Conservation (phyloP, 2,888 invertebrate species). For the Epirrhoe tristata region DNA sequence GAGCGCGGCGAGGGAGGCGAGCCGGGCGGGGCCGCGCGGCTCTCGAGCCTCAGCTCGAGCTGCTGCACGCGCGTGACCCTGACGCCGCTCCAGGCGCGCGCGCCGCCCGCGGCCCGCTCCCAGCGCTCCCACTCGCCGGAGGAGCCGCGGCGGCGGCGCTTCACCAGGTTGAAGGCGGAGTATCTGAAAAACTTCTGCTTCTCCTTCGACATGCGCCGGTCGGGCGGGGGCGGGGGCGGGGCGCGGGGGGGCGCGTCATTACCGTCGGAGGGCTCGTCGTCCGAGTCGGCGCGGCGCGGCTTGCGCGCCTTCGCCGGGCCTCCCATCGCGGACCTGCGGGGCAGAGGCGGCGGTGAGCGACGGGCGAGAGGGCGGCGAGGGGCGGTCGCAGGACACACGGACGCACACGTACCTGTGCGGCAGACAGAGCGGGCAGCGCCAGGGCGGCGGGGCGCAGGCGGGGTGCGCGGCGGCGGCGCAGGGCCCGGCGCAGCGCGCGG, state of each 20-base stretch:
- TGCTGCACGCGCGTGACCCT: constrained; percentile 73
- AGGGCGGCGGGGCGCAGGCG: constrained; percentile 50
- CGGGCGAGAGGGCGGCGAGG: constrained; percentile 23
- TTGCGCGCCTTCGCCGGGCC: constrained; percentile 65
- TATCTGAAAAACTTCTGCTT: constrained; percentile 94
- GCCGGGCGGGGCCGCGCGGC: constrained; percentile 43
- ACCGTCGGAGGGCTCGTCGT: constrained; percentile 83
- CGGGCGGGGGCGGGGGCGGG: constrained; percentile 76
- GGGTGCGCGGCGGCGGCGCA: constrained; percentile 63
- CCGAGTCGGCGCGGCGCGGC: constrained; percentile 64
- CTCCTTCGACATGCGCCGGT: constrained; percentile 92
- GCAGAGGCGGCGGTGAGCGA: constrained; percentile 29
- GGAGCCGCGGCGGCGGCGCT: constrained; percentile 73
- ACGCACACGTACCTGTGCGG: constrained; percentile 9
- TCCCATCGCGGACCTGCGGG: constrained; percentile 61
- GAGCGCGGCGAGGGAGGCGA: constrained; percentile 33
- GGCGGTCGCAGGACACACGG: constrained; percentile 11
- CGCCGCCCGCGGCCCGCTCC: constrained; percentile 47
- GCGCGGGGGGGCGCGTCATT: constrained; percentile 64
- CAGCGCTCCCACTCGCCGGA: constrained; percentile 76
- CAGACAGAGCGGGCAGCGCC: constrained; percentile 67
- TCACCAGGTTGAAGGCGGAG: constrained; percentile 91
- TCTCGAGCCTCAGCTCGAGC: constrained; percentile 67
- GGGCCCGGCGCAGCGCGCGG: constrained; percentile 68
- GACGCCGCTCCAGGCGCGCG: constrained; percentile 63